A percentile compares a stretch with the other conserved stretches of the same genome.
phyloP scores from a whole-genome alignment of 2,113 vertebrate species.

The Gambusia holbrooki region DNA sequence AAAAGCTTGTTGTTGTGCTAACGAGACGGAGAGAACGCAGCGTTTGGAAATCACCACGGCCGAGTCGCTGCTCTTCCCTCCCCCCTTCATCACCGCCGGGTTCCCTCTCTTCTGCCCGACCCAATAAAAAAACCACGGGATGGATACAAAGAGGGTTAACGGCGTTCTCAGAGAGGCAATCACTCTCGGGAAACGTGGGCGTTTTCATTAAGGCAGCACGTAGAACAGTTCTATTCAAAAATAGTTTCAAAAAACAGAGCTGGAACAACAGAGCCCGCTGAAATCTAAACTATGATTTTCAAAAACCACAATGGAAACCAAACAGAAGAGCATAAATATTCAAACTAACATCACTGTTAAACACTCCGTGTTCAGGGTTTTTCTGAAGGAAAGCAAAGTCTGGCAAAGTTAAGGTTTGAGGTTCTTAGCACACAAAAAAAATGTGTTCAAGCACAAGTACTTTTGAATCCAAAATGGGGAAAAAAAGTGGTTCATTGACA shows the following conservation, averaged over 20 bases:
- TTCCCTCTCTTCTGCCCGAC: constrained; percentile 33
- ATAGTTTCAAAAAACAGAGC: constrained; percentile 10
- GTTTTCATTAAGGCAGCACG: constrained; percentile 4
- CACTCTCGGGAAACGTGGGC: constrained; percentile 62
- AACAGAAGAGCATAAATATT: neutral
- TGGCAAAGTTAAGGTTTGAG: too few species aligned
- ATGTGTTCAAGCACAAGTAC: too few species aligned
- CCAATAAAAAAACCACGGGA: constrained; percentile 67
- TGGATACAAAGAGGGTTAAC: constrained; percentile 68
- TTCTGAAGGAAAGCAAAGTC: neutral
- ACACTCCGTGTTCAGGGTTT: neutral
- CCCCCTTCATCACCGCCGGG: neutral
- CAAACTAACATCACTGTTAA: neutral
- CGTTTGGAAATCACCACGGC: constrained; percentile 73
- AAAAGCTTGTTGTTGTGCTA: constrained; percentile 56
- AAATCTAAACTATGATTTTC: neutral
- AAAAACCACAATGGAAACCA: neutral
- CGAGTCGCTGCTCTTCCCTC: constrained; percentile 44
- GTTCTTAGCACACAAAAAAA: too few species aligned
- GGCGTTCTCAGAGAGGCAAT: constrained; percentile 67
- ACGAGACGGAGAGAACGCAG: constrained; percentile 55
- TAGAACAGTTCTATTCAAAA: neutral
- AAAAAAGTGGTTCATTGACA: neutral
- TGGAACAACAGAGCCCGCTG: constrained; percentile 13
- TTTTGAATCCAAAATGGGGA: neutral